phyloP scores from a whole-genome alignment of 2,113 vertebrate species.

The crab-eating macaque (Macaca fascicularis) region DNA sequence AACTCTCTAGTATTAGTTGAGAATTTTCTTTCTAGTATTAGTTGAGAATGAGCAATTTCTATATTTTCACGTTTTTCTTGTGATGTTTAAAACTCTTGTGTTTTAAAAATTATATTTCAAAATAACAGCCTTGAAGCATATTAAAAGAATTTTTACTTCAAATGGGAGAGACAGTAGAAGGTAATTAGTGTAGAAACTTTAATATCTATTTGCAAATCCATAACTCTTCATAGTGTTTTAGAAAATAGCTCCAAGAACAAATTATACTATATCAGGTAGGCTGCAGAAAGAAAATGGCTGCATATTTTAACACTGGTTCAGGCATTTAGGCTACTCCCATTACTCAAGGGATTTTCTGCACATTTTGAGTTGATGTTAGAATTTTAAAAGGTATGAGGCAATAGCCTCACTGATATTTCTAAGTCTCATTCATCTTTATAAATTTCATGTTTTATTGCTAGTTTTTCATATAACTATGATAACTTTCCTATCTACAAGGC shows the following conservation, averaged over 20 bases:
- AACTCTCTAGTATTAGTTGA: not conserved
- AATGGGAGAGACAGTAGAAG: not conserved
- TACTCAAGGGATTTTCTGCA: not conserved
- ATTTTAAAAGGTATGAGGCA: not conserved
- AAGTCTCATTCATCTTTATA: constrained; percentile 17
- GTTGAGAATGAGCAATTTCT: not conserved
- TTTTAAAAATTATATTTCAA: not conserved
- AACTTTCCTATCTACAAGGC: not conserved
- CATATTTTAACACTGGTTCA: not conserved
- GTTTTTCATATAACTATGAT: not conserved
- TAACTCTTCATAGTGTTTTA: not conserved
- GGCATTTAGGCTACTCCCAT: not conserved
- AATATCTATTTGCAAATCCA: not conserved
- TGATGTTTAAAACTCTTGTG: not conserved
- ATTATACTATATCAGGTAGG: not conserved
- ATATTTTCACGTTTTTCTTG: not conserved
- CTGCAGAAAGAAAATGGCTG: not conserved
- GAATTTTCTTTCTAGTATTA: not conserved
- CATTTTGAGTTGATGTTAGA: not conserved
- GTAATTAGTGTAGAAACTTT: not conserved
- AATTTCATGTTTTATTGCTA: constrained; percentile 15
- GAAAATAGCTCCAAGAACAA: not conserved
- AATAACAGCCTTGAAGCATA: not conserved
- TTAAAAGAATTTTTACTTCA: not conserved
- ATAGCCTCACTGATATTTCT: not conserved